phyloP scores from a whole-genome alignment of 1,140 invertebrate genomes.

The Bacillus rossius region DNA sequence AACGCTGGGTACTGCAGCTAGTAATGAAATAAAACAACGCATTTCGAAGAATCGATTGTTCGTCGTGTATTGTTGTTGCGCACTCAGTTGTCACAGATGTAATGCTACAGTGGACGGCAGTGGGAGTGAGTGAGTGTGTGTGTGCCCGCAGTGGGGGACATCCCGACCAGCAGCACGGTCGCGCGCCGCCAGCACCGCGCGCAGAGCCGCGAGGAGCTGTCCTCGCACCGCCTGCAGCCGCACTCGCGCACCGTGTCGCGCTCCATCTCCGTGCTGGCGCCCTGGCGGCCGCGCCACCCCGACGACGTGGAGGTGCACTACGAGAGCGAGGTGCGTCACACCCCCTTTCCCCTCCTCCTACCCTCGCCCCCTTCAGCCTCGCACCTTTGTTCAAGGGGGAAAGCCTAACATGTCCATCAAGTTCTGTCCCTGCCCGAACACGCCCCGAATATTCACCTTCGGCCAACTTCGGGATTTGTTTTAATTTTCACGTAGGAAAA shows the following conservation, averaged over 20 bases:
- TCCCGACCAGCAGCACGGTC: slow-evolving; percentile 42
- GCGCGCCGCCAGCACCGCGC: slow-evolving; percentile 29
- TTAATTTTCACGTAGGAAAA: too few relatives aligned
- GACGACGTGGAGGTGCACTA: slow-evolving; percentile 76
- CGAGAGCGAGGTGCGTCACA: slow-evolving; percentile 32
- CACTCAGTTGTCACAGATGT: too few relatives aligned
- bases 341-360: neutral
- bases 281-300: slow-evolving; percentile 69
- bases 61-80: too few relatives aligned
- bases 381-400: neutral
- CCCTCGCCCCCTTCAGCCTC: neutral
- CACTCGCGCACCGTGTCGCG: slow-evolving; percentile 71
- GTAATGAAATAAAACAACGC: too few relatives aligned
- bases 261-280: slow-evolving; percentile 75
- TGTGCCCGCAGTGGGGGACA: slow-evolving; percentile 61
- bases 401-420: too few relatives aligned
- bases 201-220: slow-evolving; percentile 64
- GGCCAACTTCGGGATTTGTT: too few relatives aligned
- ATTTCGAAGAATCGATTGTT: too few relatives aligned
- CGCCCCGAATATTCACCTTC: too few relatives aligned
- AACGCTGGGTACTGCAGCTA: too few relatives aligned
- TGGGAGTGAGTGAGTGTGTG: too few relatives aligned
- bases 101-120: too few relatives aligned
- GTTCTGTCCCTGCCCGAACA: too few relatives aligned
- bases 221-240: slow-evolving; percentile 47